phyloP scores from a whole-genome alignment of 2,888 invertebrate species.

The Hydriomena furcata region DNA sequence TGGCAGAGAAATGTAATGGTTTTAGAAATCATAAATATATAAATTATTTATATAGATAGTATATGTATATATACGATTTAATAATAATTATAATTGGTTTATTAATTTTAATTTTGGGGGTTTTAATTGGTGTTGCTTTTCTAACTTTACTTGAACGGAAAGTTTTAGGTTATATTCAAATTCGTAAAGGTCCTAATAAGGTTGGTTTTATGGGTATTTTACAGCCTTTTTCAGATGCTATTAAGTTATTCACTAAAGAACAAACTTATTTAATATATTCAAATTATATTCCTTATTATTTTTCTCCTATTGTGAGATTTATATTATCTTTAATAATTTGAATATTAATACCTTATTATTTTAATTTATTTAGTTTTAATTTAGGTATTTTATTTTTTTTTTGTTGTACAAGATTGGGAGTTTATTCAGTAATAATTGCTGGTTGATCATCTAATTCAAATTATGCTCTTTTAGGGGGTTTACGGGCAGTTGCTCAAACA shows the following conservation, averaged over 20 bases:
- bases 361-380: slow-evolving; percentile 81
- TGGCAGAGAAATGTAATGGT: slow-evolving; percentile 88
- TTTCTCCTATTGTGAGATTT: slow-evolving; percentile 84
- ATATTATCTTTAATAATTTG: slow-evolving; percentile 84
- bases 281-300: slow-evolving; percentile 85
- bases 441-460: slow-evolving; percentile 90
- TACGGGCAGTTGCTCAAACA: slow-evolving; percentile 88
- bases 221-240: slow-evolving; percentile 89
- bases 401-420: slow-evolving; percentile 84
- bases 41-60: slow-evolving; percentile 80
- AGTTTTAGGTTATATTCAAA: slow-evolving; percentile 88
- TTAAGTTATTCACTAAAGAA: slow-evolving; percentile 89
- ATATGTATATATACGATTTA: slow-evolving; percentile 75
- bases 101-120: slow-evolving; percentile 82
- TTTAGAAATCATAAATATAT: slow-evolving; percentile 87
- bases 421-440: slow-evolving; percentile 85
- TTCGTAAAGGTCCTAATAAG: slow-evolving; percentile 90
- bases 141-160: slow-evolving; percentile 89
- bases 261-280: slow-evolving; percentile 80
- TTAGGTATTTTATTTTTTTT: slow-evolving; percentile 86
- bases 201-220: slow-evolving; percentile 85
- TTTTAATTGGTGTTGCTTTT: slow-evolving; percentile 87
- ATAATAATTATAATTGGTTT: slow-evolving; percentile 64
- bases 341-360: slow-evolving; percentile 82
- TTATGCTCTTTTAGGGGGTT: slow-evolving; percentile 87